Evolutionary conservation across 2,888 invertebrate genomes (phyloP), one percentile per base, ranked within the genome.

Genomic region (Agonum fuliginosum): DNA sequence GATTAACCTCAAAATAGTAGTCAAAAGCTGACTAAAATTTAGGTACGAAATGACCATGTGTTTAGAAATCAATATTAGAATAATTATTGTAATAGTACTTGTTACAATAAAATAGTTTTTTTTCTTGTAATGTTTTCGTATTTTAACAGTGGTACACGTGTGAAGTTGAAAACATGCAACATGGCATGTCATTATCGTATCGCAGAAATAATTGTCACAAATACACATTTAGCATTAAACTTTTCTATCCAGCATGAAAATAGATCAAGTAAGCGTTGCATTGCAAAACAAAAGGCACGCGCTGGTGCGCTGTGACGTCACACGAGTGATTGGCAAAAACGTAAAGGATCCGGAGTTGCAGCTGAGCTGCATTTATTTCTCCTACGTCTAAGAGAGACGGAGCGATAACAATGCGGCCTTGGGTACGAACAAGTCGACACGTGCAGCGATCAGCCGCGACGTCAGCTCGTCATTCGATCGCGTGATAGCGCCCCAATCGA

Each of bases 241-340:
- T 5, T 30, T n/a, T n/a, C 30, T 24, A 54, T 24, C 22, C 17
- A 54, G 12, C 3, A 30, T 17, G 6, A 62, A 62, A 62, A 62
- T 62, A 62, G 58, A 62, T 27, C 58, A 24, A 58, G 62, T 22
- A 37, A 37, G 37, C 46, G 74, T 69, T 30, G 19, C 43, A 27
- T 65, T 65, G 62, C 74, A 46, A 65, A 74, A 74, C 74, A 74
- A 67, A 72, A 62, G 74, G 27, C 65, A 65, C 74, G 46, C 74
- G 74, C 62, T 24, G 34, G 74, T 34, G 54, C 24, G 12, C n/a
- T 12, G 62, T 62, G 74, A 43, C 62, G 58, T 74, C 67, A 67
- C 67, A 10, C 14, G 27, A 37, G 43, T 43, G 46, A 65, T 65
- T 58, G 58, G 73, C 73, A 74, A 74, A 22, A 74, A 74, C 74